Evolutionary conservation across 2,888 invertebrate species (phyloP).

Genomic region (Trichopria drosophilae): DNA sequence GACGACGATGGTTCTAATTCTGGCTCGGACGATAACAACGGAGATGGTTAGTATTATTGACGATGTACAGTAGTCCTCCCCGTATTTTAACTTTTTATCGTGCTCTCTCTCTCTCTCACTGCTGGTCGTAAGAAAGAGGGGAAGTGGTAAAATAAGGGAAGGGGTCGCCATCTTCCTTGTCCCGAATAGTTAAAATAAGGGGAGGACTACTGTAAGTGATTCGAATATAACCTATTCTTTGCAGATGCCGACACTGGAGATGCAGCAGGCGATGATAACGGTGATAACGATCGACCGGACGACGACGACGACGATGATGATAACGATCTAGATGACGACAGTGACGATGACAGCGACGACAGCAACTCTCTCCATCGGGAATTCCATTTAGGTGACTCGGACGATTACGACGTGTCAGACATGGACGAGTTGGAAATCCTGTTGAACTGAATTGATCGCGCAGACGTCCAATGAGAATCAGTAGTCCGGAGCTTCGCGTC

Average conservation of each 20-base stretch:
- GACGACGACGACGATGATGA: slow-evolving; percentile 46
- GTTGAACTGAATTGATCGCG: slow-evolving; percentile 48
- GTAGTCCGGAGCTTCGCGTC: no score
- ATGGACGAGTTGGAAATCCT: slow-evolving; percentile 48
- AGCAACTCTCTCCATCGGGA: slow-evolving; percentile 41
- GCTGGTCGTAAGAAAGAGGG: no score
- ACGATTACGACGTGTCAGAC: slow-evolving; percentile 48
- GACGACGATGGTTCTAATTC: slow-evolving; percentile 64
- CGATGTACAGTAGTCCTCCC: no score
- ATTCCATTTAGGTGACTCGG: slow-evolving; percentile 30
- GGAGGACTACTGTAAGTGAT: no score
- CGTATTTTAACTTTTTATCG: no score
- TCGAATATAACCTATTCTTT: background rate
- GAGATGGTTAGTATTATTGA: slow-evolving; percentile 47
- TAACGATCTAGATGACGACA: slow-evolving; percentile 49
- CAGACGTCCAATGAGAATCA: no score
- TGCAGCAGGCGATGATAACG: slow-evolving; percentile 39
- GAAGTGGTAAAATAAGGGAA: no score
- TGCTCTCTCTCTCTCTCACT: no score
- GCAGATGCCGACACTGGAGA: slow-evolving; percentile 43
- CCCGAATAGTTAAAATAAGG: no score
- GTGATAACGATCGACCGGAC: slow-evolving; percentile 43
- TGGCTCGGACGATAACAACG: slow-evolving; percentile 58
- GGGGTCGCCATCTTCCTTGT: no score
- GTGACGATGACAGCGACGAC: slow-evolving; percentile 48